Evolutionary conservation across 2,113 vertebrate species (phyloP).

Genomic region (Mus musculus): DNA sequence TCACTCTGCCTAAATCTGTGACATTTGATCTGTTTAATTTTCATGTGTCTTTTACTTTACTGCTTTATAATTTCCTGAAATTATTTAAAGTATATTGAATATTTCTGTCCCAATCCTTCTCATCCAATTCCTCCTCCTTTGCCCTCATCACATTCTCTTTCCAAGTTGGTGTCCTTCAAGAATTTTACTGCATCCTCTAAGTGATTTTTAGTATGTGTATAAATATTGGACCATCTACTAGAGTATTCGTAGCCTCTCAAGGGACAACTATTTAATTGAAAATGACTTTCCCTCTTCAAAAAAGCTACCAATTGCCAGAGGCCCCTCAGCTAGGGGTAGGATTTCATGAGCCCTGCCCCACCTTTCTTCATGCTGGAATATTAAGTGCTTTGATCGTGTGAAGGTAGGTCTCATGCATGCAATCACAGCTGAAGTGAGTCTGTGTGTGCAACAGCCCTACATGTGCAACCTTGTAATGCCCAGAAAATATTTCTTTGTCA

Average conservation of each 20-base stretch:
- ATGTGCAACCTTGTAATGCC: neutral
- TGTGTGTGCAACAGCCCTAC: neutral
- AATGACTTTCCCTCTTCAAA: neutral
- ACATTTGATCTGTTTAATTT: neutral
- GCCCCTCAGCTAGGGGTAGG: neutral
- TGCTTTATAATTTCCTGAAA: neutral
- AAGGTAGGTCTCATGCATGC: neutral
- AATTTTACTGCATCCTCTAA: neutral
- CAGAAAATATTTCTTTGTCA: neutral
- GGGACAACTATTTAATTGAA: neutral
- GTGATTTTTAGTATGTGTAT: neutral
- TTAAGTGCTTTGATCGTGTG: no score
- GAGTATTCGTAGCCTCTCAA: neutral
- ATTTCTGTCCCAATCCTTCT: neutral
- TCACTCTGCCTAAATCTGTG: fast-evolving
- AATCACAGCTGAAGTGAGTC: neutral
- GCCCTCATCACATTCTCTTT: no score
- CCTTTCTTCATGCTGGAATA: neutral
- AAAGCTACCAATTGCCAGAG: neutral
- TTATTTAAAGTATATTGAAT: neutral
- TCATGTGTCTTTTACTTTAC: neutral
- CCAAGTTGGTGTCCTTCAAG: neutral
- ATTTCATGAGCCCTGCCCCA: no score
- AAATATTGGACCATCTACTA: neutral
- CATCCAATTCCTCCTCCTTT: neutral